Base-by-base conservation (phyloP, 2,797 vertebrate species). In the Sebastes variabilis region DNA sequence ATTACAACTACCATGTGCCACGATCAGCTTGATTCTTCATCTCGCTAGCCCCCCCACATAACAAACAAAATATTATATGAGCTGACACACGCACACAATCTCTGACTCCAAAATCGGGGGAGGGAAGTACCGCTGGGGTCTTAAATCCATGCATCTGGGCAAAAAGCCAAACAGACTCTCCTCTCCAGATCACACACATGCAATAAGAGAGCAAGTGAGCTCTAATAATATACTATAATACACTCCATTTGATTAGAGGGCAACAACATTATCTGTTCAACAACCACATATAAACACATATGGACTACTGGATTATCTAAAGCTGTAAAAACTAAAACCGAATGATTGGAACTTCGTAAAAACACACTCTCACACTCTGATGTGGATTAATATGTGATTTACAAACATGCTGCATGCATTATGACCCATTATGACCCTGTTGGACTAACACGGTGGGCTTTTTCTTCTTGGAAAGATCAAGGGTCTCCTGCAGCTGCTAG, bases 141-240 rank as follows among this genome's bases (percentile, higher is more conserved):
- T 93, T 93, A 94, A 93, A 93, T 92, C 89, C 86, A 92, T 91
- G 89, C 89, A 92, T 93, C 89, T 94, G 88, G 94, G 93, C 89
- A 87, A 88, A 85, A 85, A 86, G 86, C 92, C 93, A 94, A 93
- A 80, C 83, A 85, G 86, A 91, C 85, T 92, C 90, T 91, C 88
- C 86, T 89, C 86, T 84, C 73, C 79, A 93, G 88, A 94, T 46
- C 84, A 86, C 90, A 91, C 83, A 91, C 68, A 82, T 65, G 52
- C 80, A 86, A 88, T 79, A 79, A 88, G 70, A 81, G 79, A 81
- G 74, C 55, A 80, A 49, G 29, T 69, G 84, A 82, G 88, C 81
- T 88, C 82, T 83, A 88, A 89, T 89, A 91, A 90, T 79, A 79
- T 46, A 79, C 78, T 82, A 85, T 85, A 88, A 93, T 88, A 86